A percentile compares a stretch with the other conserved stretches of the same genome.
Conservation (phyloP, 2,797 vertebrate genomes). For the Acanthurus tractus region DNA sequence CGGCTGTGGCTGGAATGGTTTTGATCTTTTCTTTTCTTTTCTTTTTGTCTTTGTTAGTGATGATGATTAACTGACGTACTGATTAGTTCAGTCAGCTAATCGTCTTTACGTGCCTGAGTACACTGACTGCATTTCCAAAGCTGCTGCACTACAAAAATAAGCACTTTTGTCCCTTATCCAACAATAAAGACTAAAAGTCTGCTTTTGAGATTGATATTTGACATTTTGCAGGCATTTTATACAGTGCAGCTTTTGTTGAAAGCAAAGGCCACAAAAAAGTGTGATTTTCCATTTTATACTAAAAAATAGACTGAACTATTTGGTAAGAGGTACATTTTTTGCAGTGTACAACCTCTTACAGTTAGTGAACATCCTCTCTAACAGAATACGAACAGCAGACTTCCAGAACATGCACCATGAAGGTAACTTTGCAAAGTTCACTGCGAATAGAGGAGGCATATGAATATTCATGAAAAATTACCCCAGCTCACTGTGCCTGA, state of each 20-base stretch:
- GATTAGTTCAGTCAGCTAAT: conserved; percentile 8
- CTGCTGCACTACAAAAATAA: neutral
- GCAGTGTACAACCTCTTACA: conserved; percentile 24
- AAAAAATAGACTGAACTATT: neutral
- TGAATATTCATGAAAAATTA: conserved; percentile 88
- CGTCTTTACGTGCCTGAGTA: neutral
- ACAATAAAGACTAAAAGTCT: neutral
- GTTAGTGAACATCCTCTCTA: conserved; percentile 8
- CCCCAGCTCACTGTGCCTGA: conserved; percentile 61
- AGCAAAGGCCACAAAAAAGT: neutral
- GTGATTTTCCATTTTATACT: neutral
- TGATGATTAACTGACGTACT: conserved; percentile 20
- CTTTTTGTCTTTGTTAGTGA: conserved; percentile 8
- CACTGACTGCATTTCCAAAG: neutral
- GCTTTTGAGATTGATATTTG: neutral
- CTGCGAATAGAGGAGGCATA: conserved; percentile 64
- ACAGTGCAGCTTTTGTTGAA: neutral
- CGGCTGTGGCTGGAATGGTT: conserved; percentile 12
- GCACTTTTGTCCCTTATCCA: neutral
- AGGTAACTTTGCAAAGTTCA: conserved; percentile 86
- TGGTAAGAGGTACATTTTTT: neutral
- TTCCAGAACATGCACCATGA: conserved; percentile 78
- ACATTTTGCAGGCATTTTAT: no score
- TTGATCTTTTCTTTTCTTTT: conserved; percentile 16
- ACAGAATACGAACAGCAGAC: conserved; percentile 25